Evolutionary conservation across 1,140 invertebrate genomes (phyloP).

Genomic region (Cotesia chilonis): DNA sequence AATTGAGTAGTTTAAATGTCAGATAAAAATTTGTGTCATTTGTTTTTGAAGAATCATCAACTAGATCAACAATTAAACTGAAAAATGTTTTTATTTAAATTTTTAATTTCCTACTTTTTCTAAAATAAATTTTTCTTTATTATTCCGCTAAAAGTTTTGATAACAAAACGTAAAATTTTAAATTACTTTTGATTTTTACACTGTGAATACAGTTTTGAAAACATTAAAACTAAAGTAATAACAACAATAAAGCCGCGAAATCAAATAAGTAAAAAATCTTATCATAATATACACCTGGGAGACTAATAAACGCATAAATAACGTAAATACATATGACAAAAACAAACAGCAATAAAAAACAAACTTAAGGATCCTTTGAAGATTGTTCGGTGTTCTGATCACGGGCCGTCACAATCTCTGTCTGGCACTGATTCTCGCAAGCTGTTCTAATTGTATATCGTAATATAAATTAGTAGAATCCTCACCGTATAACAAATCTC

Average conservation of each 20-base stretch:
- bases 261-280: not conserved
- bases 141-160: too few species aligned
- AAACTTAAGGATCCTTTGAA: too few species aligned
- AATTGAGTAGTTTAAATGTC: too few species aligned
- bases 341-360: not conserved
- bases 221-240: not conserved
- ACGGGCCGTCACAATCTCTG: not conserved
- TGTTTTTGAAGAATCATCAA: not conserved
- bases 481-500: slow-evolving; percentile 50
- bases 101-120: too few species aligned
- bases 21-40: not conserved
- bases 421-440: slow-evolving; percentile 41
- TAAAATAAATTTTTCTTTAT: too few species aligned
- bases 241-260: slow-evolving; percentile 33
- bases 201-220: not conserved
- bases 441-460: not conserved
- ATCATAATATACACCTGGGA: not conserved
- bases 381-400: not conserved
- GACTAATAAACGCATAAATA: not conserved
- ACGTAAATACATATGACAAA: not conserved
- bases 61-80: not conserved
- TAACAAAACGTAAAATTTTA: not conserved
- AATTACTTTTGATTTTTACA: not conserved
- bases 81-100: too few species aligned
- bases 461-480: slow-evolving; percentile 50